These are phyloP conservation scores for Oeneis ivallda DNA, from an alignment of 2,888 invertebrate species.

Conservation along the genomic window DNA sequence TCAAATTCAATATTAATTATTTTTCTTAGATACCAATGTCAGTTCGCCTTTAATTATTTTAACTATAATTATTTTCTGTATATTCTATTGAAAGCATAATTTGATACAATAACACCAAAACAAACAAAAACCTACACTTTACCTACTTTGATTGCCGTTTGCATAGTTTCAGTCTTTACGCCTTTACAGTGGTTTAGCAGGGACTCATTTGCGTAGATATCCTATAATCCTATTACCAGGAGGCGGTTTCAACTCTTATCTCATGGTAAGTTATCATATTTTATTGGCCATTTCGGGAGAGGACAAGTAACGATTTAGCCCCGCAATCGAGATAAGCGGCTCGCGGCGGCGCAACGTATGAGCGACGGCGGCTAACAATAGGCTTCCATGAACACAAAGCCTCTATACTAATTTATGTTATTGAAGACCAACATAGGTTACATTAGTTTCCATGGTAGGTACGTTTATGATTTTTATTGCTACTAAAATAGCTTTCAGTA, in stretches of 20 bases:
- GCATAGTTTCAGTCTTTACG: conserved; percentile 17
- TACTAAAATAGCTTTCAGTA: too few relatives aligned
- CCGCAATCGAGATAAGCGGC: conserved; percentile 36
- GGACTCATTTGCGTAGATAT: conserved; percentile 32
- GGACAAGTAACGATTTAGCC: conserved; percentile 37
- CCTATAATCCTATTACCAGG: conserved; percentile 30
- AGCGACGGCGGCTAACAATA: conserved; percentile 31
- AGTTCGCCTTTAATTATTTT: too few relatives aligned
- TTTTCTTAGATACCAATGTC: too few relatives aligned
- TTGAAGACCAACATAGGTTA: neutral
- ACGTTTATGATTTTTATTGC: too few relatives aligned
- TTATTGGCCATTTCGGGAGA: conserved; percentile 36
- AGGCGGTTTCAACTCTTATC: conserved; percentile 35
- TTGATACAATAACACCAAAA: neutral
- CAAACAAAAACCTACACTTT: neutral
- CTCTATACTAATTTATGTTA: conserved; percentile 17
- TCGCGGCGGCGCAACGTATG: conserved; percentile 23
- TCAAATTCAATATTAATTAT: too few relatives aligned
- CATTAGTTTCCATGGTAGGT: neutral
- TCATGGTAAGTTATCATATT: conserved; percentile 34
- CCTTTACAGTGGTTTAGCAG: conserved; percentile 1
- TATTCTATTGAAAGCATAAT: too few relatives aligned
- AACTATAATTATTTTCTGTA: too few relatives aligned
- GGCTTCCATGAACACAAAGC: conserved; percentile 25
- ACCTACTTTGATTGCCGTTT: neutral